Evolutionary conservation across 2,797 vertebrate genomes (phyloP), one percentile per base, ranked within the genome.

Genomic region (Geotrypetes seraphini): DNA sequence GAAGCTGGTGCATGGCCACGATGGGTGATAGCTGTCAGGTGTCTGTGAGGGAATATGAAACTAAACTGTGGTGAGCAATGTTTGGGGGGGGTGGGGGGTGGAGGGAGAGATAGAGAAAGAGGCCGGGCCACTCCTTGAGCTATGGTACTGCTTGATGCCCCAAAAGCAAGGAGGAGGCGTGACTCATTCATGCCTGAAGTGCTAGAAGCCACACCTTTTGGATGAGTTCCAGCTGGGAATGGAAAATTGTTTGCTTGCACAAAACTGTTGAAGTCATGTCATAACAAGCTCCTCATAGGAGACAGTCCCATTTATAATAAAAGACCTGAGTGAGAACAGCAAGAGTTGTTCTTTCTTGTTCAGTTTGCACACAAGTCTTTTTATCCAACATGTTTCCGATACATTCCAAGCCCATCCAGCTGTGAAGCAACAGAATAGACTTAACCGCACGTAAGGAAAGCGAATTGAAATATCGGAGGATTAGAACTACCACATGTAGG

Each of bases 151-250:
- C 36, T 32, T 53, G 53, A 39, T 38, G 28, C 30, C 34, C 36
- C 46, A 29, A 39, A 33, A 24, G 30, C 52, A 33, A 50, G 35
- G 31, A 69, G 36, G 29, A 33, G 41, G 33, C 2, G 17, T 83
- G 79, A 83, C 59, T 84, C 82, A 83, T 30, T 36, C 44, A 43
- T 26, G 43, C 43, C 68, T 61, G 52, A 63, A 49, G 57, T 51
- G 47, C 50, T 35, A 36, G 28, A 53, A 39, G 51, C 48, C 73
- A 68, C 57, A 46, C 73, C 75, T 68, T 38, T 57, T 50, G 52
- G 66, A 53, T 57, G 50, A 31, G 1, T 36, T 66, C 56, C 57
- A 72, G 60, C 9, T 11, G 14, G 18, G 25, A 20, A 69, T 56
- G 55, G 69, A 62, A 70, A 54, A 41, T 50, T 64, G 60, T 60